A percentile compares a stretch with the other conserved stretches of the same genome.
Conservation (phyloP, 2,888 invertebrate genomes). For the Diadegma fenestrale region DNA sequence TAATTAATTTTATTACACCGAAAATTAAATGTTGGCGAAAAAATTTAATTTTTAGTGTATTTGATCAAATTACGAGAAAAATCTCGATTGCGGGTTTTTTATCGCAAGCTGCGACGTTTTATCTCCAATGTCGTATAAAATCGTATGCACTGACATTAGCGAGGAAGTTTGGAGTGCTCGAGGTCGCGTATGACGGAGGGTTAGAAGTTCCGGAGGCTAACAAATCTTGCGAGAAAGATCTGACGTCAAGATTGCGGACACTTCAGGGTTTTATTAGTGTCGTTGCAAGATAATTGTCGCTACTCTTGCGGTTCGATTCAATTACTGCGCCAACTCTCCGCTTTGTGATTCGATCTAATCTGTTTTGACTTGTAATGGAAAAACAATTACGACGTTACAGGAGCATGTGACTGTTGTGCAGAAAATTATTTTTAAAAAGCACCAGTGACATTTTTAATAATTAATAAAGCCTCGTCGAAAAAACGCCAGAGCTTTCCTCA, state of each 20-base stretch:
- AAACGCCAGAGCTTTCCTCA: too few species aligned
- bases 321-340: slow-evolving; percentile 10
- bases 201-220: slow-evolving; percentile 53
- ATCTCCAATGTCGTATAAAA: slow-evolving; percentile 29
- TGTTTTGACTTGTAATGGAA: slow-evolving; percentile 3
- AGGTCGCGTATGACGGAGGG: slow-evolving; percentile 40
- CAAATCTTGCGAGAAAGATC: slow-evolving; percentile 34
- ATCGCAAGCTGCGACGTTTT: slow-evolving; percentile 1
- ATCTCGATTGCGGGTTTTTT: too few species aligned
- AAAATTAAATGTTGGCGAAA: too few species aligned
- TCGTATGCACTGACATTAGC: slow-evolving; percentile 30
- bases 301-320: slow-evolving; percentile 15
- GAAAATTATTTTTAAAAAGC: neutral
- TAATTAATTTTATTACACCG: neutral
- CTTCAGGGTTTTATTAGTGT: slow-evolving; percentile 47
- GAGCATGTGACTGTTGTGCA: neutral
- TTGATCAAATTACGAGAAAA: neutral
- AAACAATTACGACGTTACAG: neutral
- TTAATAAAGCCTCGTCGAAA: neutral
- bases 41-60: too few species aligned
- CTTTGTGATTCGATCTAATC: slow-evolving; percentile 3
- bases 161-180: slow-evolving; percentile 47
- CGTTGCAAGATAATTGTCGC: slow-evolving; percentile 44
- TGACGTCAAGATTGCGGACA: slow-evolving; percentile 43
- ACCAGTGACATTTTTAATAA: neutral